Conservation (phyloP, 1,140 invertebrate genomes). For the Laupala kohalensis region DNA sequence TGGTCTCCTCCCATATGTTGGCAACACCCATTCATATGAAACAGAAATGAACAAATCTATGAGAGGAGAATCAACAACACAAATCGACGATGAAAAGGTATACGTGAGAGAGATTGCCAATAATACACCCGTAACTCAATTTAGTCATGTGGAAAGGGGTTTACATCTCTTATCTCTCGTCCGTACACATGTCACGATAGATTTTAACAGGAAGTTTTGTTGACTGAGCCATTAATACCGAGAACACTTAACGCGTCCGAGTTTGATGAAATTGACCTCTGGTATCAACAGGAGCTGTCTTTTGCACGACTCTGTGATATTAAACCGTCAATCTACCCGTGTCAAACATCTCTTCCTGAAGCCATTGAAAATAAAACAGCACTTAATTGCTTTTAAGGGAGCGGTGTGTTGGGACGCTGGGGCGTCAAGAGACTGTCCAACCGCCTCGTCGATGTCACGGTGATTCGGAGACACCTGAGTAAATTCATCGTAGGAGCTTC, state of each 20-base stretch:
- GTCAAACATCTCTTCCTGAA: neutral
- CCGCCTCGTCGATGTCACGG: neutral
- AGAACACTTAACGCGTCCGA: neutral
- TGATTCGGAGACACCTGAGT: neutral
- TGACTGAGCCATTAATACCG: neutral
- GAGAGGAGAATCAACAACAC: neutral
- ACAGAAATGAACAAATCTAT: neutral
- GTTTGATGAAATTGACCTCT: neutral
- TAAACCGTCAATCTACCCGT: neutral
- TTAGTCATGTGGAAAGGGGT: neutral
- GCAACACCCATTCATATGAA: neutral
- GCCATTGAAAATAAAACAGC: neutral
- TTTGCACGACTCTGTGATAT: neutral
- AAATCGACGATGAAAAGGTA: neutral
- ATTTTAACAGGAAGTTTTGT: neutral
- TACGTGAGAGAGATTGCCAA: neutral
- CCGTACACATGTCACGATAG: neutral
- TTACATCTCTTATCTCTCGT: neutral
- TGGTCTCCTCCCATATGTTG: neutral
- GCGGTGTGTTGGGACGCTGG: neutral
- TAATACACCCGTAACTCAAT: neutral
- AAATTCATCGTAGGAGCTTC: neutral
- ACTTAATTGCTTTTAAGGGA: neutral
- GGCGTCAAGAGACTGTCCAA: neutral
- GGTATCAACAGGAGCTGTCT: neutral